phyloP scores from a whole-genome alignment of 2,888 invertebrate species.

The Branchinecta sandiegonensis region DNA sequence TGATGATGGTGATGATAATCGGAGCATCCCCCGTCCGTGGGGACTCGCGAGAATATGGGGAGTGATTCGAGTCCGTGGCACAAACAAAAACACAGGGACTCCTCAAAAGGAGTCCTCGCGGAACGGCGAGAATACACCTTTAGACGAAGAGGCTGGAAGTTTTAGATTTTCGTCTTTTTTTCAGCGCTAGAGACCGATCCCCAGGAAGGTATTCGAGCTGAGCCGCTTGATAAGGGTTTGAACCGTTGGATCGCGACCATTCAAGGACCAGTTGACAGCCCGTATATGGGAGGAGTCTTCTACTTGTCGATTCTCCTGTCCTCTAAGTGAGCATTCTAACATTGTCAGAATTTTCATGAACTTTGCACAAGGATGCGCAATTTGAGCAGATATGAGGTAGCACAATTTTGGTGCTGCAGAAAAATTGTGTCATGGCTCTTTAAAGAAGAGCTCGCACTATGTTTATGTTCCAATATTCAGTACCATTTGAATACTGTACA shows the following conservation, averaged over 20 bases:
- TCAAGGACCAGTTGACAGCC: slow-evolving; percentile 76
- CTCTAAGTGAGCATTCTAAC: slow-evolving; percentile 43
- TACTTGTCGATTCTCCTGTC: slow-evolving; percentile 80
- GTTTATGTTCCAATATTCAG: too few relatives aligned
- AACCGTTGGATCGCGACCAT: slow-evolving; percentile 84
- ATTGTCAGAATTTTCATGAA: neutral
- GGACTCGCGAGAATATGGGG: too few relatives aligned
- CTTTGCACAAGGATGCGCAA: neutral
- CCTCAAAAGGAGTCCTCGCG: too few relatives aligned
- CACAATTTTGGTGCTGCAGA: neutral
- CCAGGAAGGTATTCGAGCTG: slow-evolving; percentile 69
- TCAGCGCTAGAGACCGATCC: slow-evolving; percentile 54
- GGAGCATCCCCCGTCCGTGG: too few relatives aligned
- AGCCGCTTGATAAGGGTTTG: slow-evolving; percentile 59
- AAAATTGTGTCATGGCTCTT: too few relatives aligned
- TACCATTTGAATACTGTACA: too few relatives aligned
- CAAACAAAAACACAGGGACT: too few relatives aligned
- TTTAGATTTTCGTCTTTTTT: neutral
- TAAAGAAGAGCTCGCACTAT: too few relatives aligned
- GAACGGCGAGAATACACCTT: too few relatives aligned
- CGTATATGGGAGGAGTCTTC: slow-evolving; percentile 86
- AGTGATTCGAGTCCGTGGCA: too few relatives aligned
- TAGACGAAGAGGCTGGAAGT: too few relatives aligned
- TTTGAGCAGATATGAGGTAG: neutral
- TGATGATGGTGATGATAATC: too few relatives aligned